These are phyloP conservation scores for Nycticebus coucang DNA, from an alignment of 2,113 vertebrate species.

Conservation along the genomic window DNA sequence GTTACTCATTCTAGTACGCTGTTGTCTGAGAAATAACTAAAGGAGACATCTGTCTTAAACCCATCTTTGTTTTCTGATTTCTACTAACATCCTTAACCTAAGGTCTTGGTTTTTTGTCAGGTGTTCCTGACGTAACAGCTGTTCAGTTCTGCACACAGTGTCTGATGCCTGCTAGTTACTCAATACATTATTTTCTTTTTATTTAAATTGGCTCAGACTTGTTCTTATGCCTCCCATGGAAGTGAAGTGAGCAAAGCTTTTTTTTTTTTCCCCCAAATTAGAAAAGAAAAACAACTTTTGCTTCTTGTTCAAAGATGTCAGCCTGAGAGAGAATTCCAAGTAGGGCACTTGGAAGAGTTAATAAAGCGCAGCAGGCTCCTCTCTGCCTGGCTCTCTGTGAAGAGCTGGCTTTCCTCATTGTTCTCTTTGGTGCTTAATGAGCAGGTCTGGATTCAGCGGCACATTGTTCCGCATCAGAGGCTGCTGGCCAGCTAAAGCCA, in stretches of 20 bases:
- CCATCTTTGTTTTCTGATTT: neutral
- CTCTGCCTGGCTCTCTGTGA: neutral
- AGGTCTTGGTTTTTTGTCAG: neutral
- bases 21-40: neutral
- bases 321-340: neutral
- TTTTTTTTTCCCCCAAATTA: neutral
- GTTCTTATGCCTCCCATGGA: neutral
- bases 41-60: neutral
- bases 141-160: neutral
- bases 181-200: neutral
- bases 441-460: constrained; percentile 12
- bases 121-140: neutral
- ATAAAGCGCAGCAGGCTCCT: neutral
- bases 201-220: neutral
- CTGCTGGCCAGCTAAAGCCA: neutral
- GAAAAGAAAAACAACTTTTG: constrained; percentile 39
- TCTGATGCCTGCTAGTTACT: neutral
- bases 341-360: neutral
- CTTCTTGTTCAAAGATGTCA: constrained; percentile 10
- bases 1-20: neutral
- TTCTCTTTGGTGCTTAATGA: constrained; percentile 15
- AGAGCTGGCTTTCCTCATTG: constrained; percentile 34
- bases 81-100: neutral
- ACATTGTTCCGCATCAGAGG: neutral
- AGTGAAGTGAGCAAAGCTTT: neutral